phyloP scores from a whole-genome alignment of 2,113 vertebrate genomes.

The Laticauda laticaudata region DNA sequence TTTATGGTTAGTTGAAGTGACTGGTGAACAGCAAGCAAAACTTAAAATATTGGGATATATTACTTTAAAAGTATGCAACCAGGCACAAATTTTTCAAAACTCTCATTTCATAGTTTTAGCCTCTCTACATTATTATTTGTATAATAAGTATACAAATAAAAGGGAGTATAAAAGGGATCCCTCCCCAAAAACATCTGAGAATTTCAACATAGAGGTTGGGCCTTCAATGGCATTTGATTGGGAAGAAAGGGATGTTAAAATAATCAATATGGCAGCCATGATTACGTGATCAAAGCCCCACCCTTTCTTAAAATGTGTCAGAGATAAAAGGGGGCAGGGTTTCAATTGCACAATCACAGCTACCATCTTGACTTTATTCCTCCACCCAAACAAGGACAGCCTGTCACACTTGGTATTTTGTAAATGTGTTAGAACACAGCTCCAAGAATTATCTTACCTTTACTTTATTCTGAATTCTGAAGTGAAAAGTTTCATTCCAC shows the following conservation, averaged over 20 bases:
- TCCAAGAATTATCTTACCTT: slow-evolving; percentile 67
- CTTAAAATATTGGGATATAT: not conserved
- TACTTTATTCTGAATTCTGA: slow-evolving; percentile 66
- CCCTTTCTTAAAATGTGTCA: not conserved
- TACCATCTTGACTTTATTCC: not conserved
- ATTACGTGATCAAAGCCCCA: not conserved
- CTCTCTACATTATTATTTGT: not conserved
- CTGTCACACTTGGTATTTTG: not conserved
- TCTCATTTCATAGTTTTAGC: not conserved
- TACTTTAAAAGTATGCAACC: not conserved
- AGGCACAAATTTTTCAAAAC: not conserved
- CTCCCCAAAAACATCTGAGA: not conserved
- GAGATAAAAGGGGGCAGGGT: not conserved
- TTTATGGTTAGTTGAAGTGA: not conserved
- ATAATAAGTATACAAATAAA: not conserved
- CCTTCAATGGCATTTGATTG: not conserved
- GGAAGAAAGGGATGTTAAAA: not conserved
- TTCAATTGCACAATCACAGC: not conserved
- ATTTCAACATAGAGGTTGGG: not conserved
- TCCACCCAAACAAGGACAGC: not conserved
- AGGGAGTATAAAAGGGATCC: not conserved
- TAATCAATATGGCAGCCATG: not conserved
- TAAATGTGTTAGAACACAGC: not conserved
- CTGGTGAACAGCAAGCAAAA: not conserved
- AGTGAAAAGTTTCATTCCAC: slow-evolving; percentile 79